Base-by-base conservation (phyloP, 2,888 invertebrate genomes). In the Hemaris fuciformis region DNA sequence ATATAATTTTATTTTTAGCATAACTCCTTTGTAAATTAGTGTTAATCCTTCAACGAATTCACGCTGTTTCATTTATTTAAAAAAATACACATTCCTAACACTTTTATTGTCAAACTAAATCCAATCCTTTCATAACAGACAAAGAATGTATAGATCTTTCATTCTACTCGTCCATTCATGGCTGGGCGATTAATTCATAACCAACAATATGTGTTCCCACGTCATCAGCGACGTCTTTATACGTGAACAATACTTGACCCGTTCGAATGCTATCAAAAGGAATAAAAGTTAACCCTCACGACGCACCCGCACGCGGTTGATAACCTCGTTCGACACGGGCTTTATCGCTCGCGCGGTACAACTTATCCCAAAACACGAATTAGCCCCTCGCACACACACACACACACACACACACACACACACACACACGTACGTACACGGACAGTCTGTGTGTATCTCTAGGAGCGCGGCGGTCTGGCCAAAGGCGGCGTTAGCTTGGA, bases 221-320 rank as follows among this genome's bases (percentile, higher is more conserved):
- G 89, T 87, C 86, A 81, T 70, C 74, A 75, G 79, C 76, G 83
- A 86, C 84, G 84, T 86, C 89, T 90, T 84, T 83, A 89, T 89
- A 87, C 85, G 80, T 80, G 74, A 85, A 85, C 84, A 83, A 71
- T 81, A 83, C 87, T 88, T 89, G 90, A 91, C 90, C 91, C 91
- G 88, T 89, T 88, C 85, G 85, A 83, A 73, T 80, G 79, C 81
- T 83, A 84, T 83, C 81, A 85, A 87, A 87, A 84, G 79, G 83
- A 82, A 87, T 78, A 84, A 85, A 85, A 81, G 79, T 77, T 79
- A 75, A 77, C 79, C 75, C 77, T 77, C 80, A 15, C 45, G 45
- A 68, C 79, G 65, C 75, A 78, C 80, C 76, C 75, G 77, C 71
- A 69, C 66, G 65, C 71, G 66, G 68, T 75, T 77, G 81, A 84